Evolutionary conservation across 2,888 invertebrate species (phyloP), one percentile per base, ranked within the genome.

Genomic region (Agonopterix alstromeriana): DNA sequence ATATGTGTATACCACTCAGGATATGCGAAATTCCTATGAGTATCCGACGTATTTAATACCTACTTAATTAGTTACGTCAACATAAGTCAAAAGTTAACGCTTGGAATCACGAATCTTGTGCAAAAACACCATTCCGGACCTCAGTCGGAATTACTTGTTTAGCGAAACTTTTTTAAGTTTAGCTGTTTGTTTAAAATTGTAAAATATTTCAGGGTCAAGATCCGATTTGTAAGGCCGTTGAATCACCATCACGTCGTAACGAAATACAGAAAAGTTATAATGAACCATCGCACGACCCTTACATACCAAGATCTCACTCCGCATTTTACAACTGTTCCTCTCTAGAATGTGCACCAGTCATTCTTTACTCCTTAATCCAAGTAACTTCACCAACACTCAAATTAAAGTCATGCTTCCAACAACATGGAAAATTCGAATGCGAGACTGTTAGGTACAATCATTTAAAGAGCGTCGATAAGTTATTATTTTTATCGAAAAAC

Each of bases 221-320:
- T 47, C 70, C 76, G 36, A 50, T 66, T 46, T 87, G 87, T 56
- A 65, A 69, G 55, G 52, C 61, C 5, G 45, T 63, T 10, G 48
- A 52, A 45, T 60, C 58, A 54, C 47, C 61, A 2, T 52, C 48
- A 38, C 69, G 76, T 42, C 69, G 76, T 48, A 65, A 48, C 40
- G 46, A 45, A 48, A 27, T 27, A 27, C 27, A 27, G 27, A 27
- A 27, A 27, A 49, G 52, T 43, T 53, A 58, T 44, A 60, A 61
- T n/a, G 42, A 65, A 12, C 85, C 85, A 7, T 69, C 70, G n/a
- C 72, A 83, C 50, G 82, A 85, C 53, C 84, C 84, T 3, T 84
- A 78, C 54, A 75, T 87, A 53, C 84, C 87, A 35, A 76, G 77
- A 53, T 52, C 59, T 8, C 63, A 73, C 46, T 47, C 65, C 9